phyloP scores from a whole-genome alignment of 1,140 invertebrate species.

The Caenorhabditis latens region DNA sequence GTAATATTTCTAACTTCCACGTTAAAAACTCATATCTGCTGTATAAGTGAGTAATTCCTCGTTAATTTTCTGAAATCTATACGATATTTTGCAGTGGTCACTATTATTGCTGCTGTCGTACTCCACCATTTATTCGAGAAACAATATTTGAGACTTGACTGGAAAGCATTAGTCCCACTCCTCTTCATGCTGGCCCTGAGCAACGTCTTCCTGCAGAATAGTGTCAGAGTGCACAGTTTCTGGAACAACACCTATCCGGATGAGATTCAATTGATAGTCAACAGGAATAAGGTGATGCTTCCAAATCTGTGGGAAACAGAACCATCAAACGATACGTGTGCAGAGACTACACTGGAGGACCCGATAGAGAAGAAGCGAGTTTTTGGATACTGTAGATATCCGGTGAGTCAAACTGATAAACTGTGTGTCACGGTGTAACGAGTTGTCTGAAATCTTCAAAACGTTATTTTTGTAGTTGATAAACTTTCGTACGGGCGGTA shows the following conservation, averaged over 20 bases:
- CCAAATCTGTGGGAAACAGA: constrained; percentile 1
- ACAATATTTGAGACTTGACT: constrained; percentile 22
- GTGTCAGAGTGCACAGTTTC: constrained; percentile 36
- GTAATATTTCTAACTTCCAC: neutral
- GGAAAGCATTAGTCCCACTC: neutral
- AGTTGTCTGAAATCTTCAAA: no score
- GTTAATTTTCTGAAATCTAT: neutral
- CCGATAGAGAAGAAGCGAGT: neutral
- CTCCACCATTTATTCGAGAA: constrained; percentile 20
- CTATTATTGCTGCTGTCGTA: neutral
- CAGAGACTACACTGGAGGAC: neutral
- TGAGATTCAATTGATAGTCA: neutral
- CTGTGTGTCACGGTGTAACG: no score
- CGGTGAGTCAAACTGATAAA: neutral
- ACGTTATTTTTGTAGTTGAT: no score
- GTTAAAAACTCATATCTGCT: neutral
- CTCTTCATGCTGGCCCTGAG: neutral
- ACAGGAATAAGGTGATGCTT: constrained; percentile 17
- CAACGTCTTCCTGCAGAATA: constrained; percentile 3
- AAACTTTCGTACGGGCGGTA: no score
- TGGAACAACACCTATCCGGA: constrained; percentile 10
- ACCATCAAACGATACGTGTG: neutral
- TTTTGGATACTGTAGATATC: constrained; percentile 48
- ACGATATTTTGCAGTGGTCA: neutral
- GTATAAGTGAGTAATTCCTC: neutral